phyloP scores from a whole-genome alignment of 2,888 invertebrate genomes.

The Mimachlamys varia region DNA sequence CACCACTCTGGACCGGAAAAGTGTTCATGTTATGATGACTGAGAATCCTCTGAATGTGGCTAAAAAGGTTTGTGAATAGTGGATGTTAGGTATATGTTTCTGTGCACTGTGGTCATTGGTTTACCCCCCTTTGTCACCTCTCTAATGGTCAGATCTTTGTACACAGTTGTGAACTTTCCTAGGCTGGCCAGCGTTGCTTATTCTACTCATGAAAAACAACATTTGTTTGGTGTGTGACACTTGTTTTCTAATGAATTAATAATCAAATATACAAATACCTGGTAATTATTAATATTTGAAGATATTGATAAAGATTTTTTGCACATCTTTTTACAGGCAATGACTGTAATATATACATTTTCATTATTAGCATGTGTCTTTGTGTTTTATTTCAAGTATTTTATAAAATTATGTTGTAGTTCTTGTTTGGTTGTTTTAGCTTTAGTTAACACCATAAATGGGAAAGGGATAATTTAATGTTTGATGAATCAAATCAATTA shows the following conservation, averaged over 20 bases:
- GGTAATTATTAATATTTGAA: neutral
- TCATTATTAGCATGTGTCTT: neutral
- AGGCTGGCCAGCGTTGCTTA: neutral
- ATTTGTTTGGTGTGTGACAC: neutral
- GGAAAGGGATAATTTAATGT: too few relatives aligned
- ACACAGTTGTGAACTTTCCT: neutral
- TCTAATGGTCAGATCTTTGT: neutral
- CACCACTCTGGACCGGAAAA: slow-evolving; percentile 2
- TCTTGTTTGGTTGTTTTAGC: neutral
- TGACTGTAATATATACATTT: neutral
- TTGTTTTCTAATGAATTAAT: neutral
- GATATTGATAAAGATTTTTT: neutral
- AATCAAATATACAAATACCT: neutral
- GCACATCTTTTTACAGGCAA: neutral
- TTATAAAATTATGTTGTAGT: neutral
- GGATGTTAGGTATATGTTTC: neutral
- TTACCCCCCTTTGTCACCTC: neutral
- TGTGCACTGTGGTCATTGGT: slow-evolving; percentile 17
- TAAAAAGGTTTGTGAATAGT: slow-evolving; percentile 33
- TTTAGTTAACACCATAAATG: too few relatives aligned
- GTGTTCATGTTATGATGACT: slow-evolving; percentile 23
- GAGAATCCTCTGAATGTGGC: neutral
- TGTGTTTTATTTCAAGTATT: neutral
- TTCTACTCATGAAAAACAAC: neutral
- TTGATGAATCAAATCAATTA: too few relatives aligned